Evolutionary conservation across 2,113 vertebrate species (phyloP).

Genomic region (Stictonetta naevosa): DNA sequence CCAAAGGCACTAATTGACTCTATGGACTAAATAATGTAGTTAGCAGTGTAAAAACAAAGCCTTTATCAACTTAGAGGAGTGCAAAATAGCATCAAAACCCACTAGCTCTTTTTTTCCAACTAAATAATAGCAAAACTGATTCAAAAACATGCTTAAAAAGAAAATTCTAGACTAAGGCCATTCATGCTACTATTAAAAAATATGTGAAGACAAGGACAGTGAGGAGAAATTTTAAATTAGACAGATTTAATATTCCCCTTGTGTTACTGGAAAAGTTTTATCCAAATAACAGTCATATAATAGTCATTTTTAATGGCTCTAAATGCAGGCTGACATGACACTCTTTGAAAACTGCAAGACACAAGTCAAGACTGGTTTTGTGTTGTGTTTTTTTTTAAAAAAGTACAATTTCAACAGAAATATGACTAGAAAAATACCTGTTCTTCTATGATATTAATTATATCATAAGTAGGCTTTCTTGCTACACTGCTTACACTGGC

Average conservation of each 20-base stretch:
- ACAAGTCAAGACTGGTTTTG: neutral
- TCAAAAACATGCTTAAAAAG: neutral
- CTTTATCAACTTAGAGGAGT: neutral
- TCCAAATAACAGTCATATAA: neutral
- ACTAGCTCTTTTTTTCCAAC: neutral
- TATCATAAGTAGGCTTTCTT: neutral
- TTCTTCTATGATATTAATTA: no score
- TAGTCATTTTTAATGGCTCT: neutral
- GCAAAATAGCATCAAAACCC: conserved; percentile 5
- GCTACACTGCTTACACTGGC: neutral
- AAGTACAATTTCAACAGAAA: neutral
- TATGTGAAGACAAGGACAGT: neutral
- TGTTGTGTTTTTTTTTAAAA: no score
- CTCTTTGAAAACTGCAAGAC: neutral
- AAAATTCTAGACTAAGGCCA: neutral
- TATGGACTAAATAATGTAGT: conserved; percentile 20
- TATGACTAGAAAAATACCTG: neutral
- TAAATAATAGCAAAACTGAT: neutral
- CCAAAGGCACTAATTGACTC: conserved; percentile 57
- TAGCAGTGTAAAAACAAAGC: conserved; percentile 40
- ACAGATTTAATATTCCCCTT: neutral
- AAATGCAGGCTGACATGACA: neutral
- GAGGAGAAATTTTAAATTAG: neutral
- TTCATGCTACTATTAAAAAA: neutral
- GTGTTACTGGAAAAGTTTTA: neutral